Base-by-base conservation (phyloP, 2,797 vertebrate genomes). In the Gambelia wislizenii region DNA sequence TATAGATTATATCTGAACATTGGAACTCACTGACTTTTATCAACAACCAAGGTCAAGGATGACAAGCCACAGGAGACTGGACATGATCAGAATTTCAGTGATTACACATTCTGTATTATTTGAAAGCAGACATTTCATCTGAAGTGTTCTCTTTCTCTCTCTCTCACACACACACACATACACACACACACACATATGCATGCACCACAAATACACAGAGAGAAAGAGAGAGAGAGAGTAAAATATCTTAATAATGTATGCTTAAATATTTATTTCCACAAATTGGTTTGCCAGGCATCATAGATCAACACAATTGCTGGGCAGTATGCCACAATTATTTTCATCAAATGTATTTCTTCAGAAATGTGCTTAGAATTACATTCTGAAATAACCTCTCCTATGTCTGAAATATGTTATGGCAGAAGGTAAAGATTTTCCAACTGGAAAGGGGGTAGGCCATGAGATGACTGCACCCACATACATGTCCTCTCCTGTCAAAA, bases 21-120 rank as follows among this genome's bases (percentile, higher is more conserved):
- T 25, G 36, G 44, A 2, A 61, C 54, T 75, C 39, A 2, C 75
- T 86, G 86, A 91, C 90, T 91, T 92, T 80, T 89, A 75, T 49
- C 89, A 89, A 64, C n/a, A 64, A 52, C n/a, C 36, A 70, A 89
- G 81, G 87, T 90, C 88, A 92, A 27, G 83, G 87, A 89, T 91
- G 86, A 87, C 2, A 0, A 79, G 64, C 83, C 89, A 69, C 25
- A 16, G 81, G 90, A 89, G 82, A 67, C 83, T 93, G 89, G 85
- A 83, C 72, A 94, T 47, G 83, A 86, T 89, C 93, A 94, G 88
- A 87, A 83, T 64, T 84, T 36, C n/a, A 94, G 64, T 88, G 0
- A 0, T 90, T 89, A 91, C 77, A 27, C 90, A 87, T 79, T 89
- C n/a, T 78, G 89, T 0, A 0, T 86, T 84, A 84, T 72, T 72